A percentile compares a stretch with the other conserved stretches of the same genome.
phyloP scores from a whole-genome alignment of 1,140 invertebrate genomes.

The Leptinotarsa texana region DNA sequence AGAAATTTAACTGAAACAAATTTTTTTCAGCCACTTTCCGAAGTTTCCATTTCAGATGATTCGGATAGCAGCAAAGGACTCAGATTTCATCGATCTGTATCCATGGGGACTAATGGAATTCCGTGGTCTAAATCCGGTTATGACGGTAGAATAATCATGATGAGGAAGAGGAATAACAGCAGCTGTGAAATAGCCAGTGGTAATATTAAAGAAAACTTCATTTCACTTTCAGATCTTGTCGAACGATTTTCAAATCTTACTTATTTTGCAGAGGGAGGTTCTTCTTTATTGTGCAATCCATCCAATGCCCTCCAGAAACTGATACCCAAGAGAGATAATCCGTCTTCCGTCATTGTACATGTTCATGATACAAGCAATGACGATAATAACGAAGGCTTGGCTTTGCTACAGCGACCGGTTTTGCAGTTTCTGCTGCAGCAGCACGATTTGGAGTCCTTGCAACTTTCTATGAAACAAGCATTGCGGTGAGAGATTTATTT shows the following conservation, averaged over 20 bases:
- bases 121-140: conserved; percentile 65
- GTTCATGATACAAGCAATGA: conserved; percentile 26
- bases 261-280: conserved; percentile 62
- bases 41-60: conserved; percentile 62
- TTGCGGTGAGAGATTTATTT: conserved; percentile 54
- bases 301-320: conserved; percentile 76
- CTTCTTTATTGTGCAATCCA: conserved; percentile 80
- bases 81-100: conserved; percentile 62
- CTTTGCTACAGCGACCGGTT: conserved; percentile 68
- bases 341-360: conserved; percentile 48
- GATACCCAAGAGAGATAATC: conserved; percentile 65
- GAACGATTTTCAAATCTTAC: too few species aligned
- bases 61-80: conserved; percentile 62
- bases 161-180: conserved; percentile 72
- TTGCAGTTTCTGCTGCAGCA: conserved; percentile 84
- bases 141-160: conserved; percentile 66
- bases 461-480: conserved; percentile 82
- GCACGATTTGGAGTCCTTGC: conserved; percentile 80
- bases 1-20: too few species aligned
- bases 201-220: conserved; percentile 42
- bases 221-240: neutral
- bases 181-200: conserved; percentile 68
- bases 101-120: conserved; percentile 64
- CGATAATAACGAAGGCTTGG: conserved; percentile 52
- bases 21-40: conserved; percentile 60